Base-by-base conservation (phyloP, 2,797 vertebrate species). In the Muraenolepis orangiensis region DNA sequence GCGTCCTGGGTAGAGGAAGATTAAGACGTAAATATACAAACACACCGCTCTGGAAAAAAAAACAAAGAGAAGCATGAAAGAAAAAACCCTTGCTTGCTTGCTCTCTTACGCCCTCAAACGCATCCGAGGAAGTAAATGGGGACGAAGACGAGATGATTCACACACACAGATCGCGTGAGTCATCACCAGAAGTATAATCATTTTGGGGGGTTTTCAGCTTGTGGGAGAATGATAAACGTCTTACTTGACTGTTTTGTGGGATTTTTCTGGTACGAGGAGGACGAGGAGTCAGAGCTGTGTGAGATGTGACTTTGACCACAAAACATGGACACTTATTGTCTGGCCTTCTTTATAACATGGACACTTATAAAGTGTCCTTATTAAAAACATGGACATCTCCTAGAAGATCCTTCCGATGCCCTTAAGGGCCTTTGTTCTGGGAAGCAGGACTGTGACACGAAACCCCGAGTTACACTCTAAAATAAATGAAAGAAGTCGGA, bases 281-380 rank as follows among this genome's bases (percentile, higher is more conserved):
- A 78, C 78, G 84, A 84, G 38, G 26, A 76, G 74, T 66, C 72
- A 84, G 29, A n/a, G 66, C 76, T 13, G 23, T 13, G 23, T 31
- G 38, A 76, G 29, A 14, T 32, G 80, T 11, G 20, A 7, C 75
- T 71, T 76, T 67, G 26, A 20, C 66, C 75, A 83, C 70, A 77
- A 80, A 84, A 83, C 80, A 72, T 46, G 67, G 18, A 72, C 73
- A 83, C 83, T 75, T 80, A 84, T 76, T n/a, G n/a, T n/a, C n/a
- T n/a, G n/a, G n/a, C n/a, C n/a, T n/a, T n/a, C n/a, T n/a, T n/a
- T n/a, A n/a, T n/a, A n/a, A n/a, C n/a, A n/a, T n/a, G n/a, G n/a
- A n/a, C n/a, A n/a, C n/a, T n/a, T n/a, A n/a, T n/a, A n/a, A n/a
- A n/a, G n/a, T n/a, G n/a, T n/a, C n/a, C n/a, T n/a, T n/a, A n/a